Conservation (phyloP, 2,888 invertebrate genomes). For the Cheilosia vernalis region DNA sequence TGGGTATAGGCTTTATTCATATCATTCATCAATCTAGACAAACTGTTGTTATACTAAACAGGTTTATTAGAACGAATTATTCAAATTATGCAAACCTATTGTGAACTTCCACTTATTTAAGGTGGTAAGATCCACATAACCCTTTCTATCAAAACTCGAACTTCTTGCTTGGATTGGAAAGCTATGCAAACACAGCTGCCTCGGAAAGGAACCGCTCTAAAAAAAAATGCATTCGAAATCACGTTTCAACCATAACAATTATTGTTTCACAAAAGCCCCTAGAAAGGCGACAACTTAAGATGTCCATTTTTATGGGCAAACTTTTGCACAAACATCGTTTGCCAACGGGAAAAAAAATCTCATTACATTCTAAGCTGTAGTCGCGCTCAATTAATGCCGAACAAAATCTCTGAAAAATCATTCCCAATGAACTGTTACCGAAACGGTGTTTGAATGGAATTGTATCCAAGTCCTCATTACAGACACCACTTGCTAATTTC, state of each 20-base stretch:
- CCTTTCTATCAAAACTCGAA: too few relatives aligned
- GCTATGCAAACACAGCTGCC: too few relatives aligned
- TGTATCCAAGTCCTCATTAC: slow-evolving; percentile 67
- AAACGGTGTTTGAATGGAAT: slow-evolving; percentile 46
- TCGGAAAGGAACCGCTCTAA: not conserved
- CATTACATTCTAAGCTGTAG: not conserved
- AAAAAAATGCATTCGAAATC: not conserved
- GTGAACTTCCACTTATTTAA: too few relatives aligned
- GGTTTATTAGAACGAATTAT: too few relatives aligned
- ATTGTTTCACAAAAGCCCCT: slow-evolving; percentile 16
- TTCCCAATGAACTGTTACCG: slow-evolving; percentile 41
- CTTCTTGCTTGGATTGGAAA: too few relatives aligned
- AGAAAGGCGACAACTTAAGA: slow-evolving; percentile 39
- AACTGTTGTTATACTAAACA: too few relatives aligned
- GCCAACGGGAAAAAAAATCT: not conserved
- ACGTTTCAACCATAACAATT: slow-evolving; percentile 52
- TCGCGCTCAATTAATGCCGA: slow-evolving; percentile 27
- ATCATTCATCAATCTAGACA: too few relatives aligned
- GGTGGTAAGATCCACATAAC: too few relatives aligned
- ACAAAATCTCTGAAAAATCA: not conserved
- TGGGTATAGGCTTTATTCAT: too few relatives aligned
- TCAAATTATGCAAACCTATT: too few relatives aligned
- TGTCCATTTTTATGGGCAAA: slow-evolving; percentile 35
- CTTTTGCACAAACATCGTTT: not conserved
- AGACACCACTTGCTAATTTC: slow-evolving; percentile 74